Conservation (phyloP, 2,888 invertebrate genomes). For the Timema podura region DNA sequence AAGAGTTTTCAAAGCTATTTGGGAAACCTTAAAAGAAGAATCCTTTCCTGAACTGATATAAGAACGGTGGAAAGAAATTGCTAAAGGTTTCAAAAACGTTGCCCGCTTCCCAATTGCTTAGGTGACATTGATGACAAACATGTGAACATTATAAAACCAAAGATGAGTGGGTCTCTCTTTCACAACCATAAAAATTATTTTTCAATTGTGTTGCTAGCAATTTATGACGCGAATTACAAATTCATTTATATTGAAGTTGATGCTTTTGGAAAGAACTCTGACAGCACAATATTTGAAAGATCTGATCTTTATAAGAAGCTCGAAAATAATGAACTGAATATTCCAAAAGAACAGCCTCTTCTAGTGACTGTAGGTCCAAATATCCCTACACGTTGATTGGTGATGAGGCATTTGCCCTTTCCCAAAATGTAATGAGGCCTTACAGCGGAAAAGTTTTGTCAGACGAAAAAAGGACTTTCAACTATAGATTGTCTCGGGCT, state of each 20-base stretch:
- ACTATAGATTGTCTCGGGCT: background rate
- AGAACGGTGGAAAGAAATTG: background rate
- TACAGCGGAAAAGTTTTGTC: background rate
- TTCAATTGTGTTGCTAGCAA: background rate
- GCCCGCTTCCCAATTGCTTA: background rate
- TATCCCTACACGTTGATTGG: background rate
- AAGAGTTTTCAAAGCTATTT: background rate
- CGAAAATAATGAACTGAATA: background rate
- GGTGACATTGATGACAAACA: background rate
- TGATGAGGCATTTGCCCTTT: background rate
- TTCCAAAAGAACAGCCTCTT: background rate
- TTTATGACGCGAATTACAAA: background rate
- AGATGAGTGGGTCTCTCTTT: constrained; percentile 9
- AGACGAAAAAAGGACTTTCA: background rate
- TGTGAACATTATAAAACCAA: background rate
- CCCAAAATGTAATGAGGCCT: background rate
- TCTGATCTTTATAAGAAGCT: background rate
- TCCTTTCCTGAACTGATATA: no score
- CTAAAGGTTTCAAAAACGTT: constrained; percentile 3
- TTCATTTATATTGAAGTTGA: background rate
- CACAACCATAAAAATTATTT: constrained; percentile 9
- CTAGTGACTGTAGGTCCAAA: background rate
- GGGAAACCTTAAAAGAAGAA: no score
- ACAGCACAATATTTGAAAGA: constrained; percentile 1
- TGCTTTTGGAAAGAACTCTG: background rate